These are phyloP conservation scores for Plecturocebus donacophilus DNA, from an alignment of 2,113 vertebrate species.

Conservation along the genomic window DNA sequence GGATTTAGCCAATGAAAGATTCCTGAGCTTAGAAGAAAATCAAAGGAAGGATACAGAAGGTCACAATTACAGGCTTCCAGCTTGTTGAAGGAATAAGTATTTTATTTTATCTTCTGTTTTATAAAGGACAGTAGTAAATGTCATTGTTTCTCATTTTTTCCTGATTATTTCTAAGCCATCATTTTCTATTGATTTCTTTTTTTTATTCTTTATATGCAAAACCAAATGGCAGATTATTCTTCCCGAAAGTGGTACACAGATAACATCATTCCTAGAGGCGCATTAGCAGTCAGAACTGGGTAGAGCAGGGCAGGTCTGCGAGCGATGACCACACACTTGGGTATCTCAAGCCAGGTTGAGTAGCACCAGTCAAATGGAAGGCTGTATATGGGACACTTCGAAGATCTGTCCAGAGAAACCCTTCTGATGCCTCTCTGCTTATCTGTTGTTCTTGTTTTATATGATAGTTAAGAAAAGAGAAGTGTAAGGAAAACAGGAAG, in stretches of 20 bases:
- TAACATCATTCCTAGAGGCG: background rate
- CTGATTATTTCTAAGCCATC: conserved; percentile 48
- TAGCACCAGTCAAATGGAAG: background rate
- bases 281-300: background rate
- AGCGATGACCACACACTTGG: background rate
- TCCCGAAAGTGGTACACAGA: background rate
- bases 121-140: conserved; percentile 60
- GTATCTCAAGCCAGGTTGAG: fast-evolving
- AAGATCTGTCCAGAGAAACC: background rate
- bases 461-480: background rate
- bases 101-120: conserved; percentile 69
- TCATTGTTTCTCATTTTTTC: conserved; percentile 19
- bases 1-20: conserved; percentile 79
- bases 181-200: background rate
- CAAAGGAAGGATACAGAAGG: conserved; percentile 80
- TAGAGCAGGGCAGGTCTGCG: background rate
- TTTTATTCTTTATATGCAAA: conserved; percentile 12
- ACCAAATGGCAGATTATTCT: background rate
- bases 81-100: conserved; percentile 62
- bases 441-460: background rate
- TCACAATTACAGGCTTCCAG: conserved; percentile 64
- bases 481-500: background rate
- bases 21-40: conserved; percentile 78
- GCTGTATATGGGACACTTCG: background rate
- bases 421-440: background rate